phyloP scores from a whole-genome alignment of 2,797 vertebrate genomes.

The Rhinogobio ventralis region DNA sequence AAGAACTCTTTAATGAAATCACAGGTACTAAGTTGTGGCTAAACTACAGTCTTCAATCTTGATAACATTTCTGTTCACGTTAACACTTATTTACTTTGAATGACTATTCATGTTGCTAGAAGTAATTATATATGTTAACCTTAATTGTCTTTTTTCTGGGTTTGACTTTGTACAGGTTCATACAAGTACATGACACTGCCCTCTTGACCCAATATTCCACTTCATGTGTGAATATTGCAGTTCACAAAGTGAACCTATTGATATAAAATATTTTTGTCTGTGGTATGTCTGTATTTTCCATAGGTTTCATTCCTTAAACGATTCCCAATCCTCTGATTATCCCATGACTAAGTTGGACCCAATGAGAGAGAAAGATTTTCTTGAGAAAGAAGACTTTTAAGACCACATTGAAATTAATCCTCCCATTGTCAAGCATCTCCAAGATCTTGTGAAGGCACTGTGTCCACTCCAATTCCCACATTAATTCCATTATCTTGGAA shows the following conservation, averaged over 20 bases:
- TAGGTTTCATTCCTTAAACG: slow-evolving; percentile 16
- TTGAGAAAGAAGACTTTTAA: slow-evolving; percentile 49
- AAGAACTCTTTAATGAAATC: no score
- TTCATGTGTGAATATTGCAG: neutral
- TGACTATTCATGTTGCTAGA: neutral
- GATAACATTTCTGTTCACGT: neutral
- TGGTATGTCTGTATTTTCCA: neutral
- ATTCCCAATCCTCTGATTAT: slow-evolving; percentile 38
- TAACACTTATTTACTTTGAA: neutral
- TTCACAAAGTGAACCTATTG: neutral
- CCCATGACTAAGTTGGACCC: slow-evolving; percentile 68
- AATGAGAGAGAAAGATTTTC: slow-evolving; percentile 57
- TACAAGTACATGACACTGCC: neutral
- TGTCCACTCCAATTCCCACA: slow-evolving; percentile 44
- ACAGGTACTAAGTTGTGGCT: no score
- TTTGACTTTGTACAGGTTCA: neutral
- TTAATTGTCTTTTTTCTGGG: neutral
- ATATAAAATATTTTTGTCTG: neutral
- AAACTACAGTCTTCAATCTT: neutral
- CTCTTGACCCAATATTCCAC: neutral
- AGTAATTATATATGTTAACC: neutral
- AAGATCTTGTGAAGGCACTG: slow-evolving; percentile 30
- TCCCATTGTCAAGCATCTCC: slow-evolving; percentile 66
- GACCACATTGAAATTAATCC: slow-evolving; percentile 63
- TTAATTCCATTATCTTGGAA: slow-evolving; percentile 51